Conservation (phyloP, 2,113 vertebrate genomes). For the Vireo altiloquus region DNA sequence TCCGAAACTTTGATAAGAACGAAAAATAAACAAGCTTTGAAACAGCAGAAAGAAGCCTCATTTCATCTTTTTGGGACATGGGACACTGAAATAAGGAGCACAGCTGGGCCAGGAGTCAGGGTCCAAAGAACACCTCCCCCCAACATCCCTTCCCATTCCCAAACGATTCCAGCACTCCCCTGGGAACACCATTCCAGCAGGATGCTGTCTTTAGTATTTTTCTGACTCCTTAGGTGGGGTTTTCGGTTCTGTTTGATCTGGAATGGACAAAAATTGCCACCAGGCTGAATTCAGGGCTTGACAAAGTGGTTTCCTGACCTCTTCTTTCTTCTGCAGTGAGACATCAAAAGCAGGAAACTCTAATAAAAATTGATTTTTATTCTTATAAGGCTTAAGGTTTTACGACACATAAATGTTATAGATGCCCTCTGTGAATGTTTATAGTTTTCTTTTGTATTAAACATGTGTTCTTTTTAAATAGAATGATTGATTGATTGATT, state of each 20-base stretch:
- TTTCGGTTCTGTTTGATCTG: background rate
- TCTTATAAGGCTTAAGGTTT: background rate
- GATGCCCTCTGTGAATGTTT: background rate
- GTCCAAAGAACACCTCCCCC: too few relatives aligned
- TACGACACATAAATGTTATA: background rate
- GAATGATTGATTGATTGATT: background rate
- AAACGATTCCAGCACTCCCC: rapidly evolving
- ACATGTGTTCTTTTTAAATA: background rate
- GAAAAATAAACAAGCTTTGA: too few relatives aligned
- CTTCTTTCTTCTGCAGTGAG: background rate
- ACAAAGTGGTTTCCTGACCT: background rate
- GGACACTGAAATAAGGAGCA: too few relatives aligned
- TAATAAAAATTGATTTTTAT: background rate
- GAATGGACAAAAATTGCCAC: background rate
- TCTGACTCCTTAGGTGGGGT: background rate
- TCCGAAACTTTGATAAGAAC: too few relatives aligned
- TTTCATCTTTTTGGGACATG: too few relatives aligned
- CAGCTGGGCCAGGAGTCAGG: too few relatives aligned
- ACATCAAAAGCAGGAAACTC: background rate
- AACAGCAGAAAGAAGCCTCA: too few relatives aligned
- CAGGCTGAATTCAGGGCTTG: background rate
- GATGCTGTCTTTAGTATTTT: background rate
- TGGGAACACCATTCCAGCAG: background rate
- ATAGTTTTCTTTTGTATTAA: background rate
- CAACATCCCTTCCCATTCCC: background rate